phyloP scores from a whole-genome alignment of 2,797 vertebrate species.

The Lutjanus campechanus region DNA sequence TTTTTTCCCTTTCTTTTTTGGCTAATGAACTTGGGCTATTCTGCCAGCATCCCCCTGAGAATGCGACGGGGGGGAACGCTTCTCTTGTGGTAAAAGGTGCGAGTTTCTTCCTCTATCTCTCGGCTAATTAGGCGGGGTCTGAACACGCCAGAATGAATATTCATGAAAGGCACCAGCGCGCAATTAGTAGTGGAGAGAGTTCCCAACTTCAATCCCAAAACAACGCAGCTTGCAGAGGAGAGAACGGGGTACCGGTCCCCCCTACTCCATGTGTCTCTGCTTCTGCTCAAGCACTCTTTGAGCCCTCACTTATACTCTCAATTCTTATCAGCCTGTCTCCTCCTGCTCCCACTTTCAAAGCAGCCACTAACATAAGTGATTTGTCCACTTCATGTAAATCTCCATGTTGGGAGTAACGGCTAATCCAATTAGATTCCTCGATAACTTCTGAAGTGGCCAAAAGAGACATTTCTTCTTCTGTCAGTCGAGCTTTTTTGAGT shows the following conservation, averaged over 20 bases:
- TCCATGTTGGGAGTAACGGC: slow-evolving; percentile 70
- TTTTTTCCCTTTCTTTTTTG: slow-evolving; percentile 80
- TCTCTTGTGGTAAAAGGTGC: slow-evolving; percentile 88
- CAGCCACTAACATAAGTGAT: slow-evolving; percentile 69
- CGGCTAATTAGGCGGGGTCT: slow-evolving; percentile 90
- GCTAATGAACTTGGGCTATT: slow-evolving; percentile 88
- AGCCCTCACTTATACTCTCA: slow-evolving; percentile 76
- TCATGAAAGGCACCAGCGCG: slow-evolving; percentile 85
- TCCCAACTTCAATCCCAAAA: slow-evolving; percentile 88
- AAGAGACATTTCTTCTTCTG: slow-evolving; percentile 27
- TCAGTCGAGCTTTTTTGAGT: slow-evolving; percentile 18
- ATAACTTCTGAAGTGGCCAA: slow-evolving; percentile 42
- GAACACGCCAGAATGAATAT: slow-evolving; percentile 88
- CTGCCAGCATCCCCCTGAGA: slow-evolving; percentile 86
- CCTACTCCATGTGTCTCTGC: slow-evolving; percentile 76
- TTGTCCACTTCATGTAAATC: slow-evolving; percentile 74
- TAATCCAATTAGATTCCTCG: slow-evolving; percentile 70
- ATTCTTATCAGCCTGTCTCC: slow-evolving; percentile 72
- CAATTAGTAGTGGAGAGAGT: slow-evolving; percentile 88
- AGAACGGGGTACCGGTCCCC: slow-evolving; percentile 75
- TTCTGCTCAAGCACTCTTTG: slow-evolving; percentile 79
- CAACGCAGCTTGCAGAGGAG: slow-evolving; percentile 77
- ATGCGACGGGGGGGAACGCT: slow-evolving; percentile 66
- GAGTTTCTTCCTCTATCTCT: slow-evolving; percentile 87
- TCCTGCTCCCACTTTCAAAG: slow-evolving; percentile 70